These are phyloP conservation scores for Drosophila maculinotata DNA, from an alignment of 2,888 invertebrate species.

Conservation along the genomic window DNA sequence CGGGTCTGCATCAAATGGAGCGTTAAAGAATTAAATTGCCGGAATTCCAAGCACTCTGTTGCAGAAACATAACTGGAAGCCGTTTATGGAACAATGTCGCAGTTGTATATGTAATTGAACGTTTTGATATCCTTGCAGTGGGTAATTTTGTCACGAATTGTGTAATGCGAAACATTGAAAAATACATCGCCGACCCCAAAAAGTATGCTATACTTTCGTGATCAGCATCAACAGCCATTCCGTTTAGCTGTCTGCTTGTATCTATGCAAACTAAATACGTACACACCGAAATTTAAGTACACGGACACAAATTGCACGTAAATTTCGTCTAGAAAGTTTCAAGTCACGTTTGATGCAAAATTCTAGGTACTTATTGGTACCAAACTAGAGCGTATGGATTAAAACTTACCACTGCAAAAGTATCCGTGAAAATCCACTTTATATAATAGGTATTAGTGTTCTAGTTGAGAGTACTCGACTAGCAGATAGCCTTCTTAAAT, in stretches of 20 bases:
- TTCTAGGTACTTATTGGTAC: slow-evolving; percentile 11
- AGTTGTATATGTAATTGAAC: too few species aligned
- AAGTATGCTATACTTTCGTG: too few species aligned
- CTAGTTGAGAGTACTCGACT: background rate
- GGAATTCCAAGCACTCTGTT: slow-evolving; percentile 36
- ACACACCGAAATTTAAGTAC: background rate
- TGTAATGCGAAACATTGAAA: too few species aligned
- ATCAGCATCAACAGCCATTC: too few species aligned
- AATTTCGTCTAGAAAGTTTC: slow-evolving; percentile 33
- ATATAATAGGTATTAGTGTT: background rate
- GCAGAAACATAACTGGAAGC: slow-evolving; percentile 24
- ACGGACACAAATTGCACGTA: slow-evolving; percentile 12
- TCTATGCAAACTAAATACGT: background rate
- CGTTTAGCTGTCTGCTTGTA: too few species aligned
- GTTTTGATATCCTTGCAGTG: too few species aligned
- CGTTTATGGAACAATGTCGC: too few species aligned
- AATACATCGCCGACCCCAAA: too few species aligned
- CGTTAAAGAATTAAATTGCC: slow-evolving; percentile 60
- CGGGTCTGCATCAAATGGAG: slow-evolving; percentile 59
- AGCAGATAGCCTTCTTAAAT: background rate
- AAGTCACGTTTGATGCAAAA: slow-evolving; percentile 33
- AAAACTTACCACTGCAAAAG: slow-evolving; percentile 16
- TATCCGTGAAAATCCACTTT: slow-evolving; percentile 20
- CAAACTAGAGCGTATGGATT: slow-evolving; percentile 13
- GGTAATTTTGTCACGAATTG: too few species aligned